Evolutionary conservation across 2,113 vertebrate genomes (phyloP).

Genomic region (Climacteris rufus): DNA sequence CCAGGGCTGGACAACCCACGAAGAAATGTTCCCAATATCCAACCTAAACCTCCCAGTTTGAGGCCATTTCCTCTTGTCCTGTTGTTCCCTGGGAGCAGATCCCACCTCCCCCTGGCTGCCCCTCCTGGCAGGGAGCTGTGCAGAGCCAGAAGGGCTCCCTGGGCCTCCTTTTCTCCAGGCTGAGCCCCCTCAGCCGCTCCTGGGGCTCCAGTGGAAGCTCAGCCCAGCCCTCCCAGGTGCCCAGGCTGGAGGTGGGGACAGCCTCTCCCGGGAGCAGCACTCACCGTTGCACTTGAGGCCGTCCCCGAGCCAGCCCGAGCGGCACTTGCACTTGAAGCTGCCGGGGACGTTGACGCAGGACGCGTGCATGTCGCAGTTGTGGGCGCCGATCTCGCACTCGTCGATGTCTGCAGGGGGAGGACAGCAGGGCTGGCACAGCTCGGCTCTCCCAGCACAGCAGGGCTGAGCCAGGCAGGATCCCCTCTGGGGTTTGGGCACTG

Average conservation of each 20-base stretch:
- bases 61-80: neutral
- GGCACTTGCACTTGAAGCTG: constrained; percentile 93
- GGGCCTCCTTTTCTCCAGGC: neutral
- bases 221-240: neutral
- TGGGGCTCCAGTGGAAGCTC: neutral
- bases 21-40: neutral
- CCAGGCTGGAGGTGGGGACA: neutral
- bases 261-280: neutral
- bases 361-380: constrained; percentile 88
- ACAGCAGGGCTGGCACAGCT: neutral
- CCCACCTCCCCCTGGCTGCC: fast-evolving
- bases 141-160: neutral
- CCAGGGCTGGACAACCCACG: neutral
- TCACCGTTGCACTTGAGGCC: constrained; percentile 90
- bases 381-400: constrained; percentile 87
- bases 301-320: constrained; percentile 87
- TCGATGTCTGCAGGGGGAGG: constrained; percentile 81
- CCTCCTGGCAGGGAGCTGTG: neutral
- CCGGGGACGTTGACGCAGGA: constrained; percentile 90
- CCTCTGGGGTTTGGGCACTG: fast-evolving
- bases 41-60: neutral
- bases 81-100: neutral
- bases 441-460: neutral
- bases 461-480: neutral
- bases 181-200: neutral